Percentiles rank a stretch among this genome's conserved stretches.
Conservation (phyloP, 1,140 invertebrate species). For the Lordiphosa mommai region DNA sequence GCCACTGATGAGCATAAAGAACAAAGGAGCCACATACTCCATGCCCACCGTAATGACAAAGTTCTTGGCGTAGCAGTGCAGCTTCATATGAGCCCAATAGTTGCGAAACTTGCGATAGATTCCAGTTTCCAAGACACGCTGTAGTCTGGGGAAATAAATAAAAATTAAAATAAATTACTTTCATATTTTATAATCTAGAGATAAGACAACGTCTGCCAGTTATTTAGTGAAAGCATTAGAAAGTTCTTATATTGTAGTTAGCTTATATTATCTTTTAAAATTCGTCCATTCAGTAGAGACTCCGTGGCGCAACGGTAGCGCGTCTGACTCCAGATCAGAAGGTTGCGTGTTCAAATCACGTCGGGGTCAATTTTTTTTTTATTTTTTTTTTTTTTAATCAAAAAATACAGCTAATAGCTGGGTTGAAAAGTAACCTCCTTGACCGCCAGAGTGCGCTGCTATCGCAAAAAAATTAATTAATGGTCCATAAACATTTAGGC, state of each 20-base stretch:
- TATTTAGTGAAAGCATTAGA: no score
- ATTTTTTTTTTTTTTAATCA: no score
- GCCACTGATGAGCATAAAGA: constrained; percentile 58
- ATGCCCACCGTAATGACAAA: constrained; percentile 69
- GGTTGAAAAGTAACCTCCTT: no score
- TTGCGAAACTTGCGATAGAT: constrained; percentile 57
- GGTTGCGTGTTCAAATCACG: constrained; percentile 99
- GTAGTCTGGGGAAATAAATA: constrained; percentile 20
- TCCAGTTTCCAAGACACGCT: constrained; percentile 62
- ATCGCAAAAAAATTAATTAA: no score
- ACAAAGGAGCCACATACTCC: constrained; percentile 73
- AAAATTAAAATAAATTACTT: no score
- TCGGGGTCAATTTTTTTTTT: constrained; percentile 87
- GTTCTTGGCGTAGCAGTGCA: constrained; percentile 64
- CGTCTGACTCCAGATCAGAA: constrained; percentile 99
- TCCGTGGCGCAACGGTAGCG: constrained; percentile 92
- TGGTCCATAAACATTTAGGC: no score
- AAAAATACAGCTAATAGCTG: no score
- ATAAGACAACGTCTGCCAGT: no score
- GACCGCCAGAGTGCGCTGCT: no score
- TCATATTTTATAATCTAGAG: no score
- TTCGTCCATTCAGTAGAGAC: background rate
- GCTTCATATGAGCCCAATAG: constrained; percentile 51
- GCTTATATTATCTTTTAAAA: no score
- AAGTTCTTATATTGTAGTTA: background rate